Conservation (phyloP, 2,113 vertebrate genomes). For the Semnornis frantzii region DNA sequence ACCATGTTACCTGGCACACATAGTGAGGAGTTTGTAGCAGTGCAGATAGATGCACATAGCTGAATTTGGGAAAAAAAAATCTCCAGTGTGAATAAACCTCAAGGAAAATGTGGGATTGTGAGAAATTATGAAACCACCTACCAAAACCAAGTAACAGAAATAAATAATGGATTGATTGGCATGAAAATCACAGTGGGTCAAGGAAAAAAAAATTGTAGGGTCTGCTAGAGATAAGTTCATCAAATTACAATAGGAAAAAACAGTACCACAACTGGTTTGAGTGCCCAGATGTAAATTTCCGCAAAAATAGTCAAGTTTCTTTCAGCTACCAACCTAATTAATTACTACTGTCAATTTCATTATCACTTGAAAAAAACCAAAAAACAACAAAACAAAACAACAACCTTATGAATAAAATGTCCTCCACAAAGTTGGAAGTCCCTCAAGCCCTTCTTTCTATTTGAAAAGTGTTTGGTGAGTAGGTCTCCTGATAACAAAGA, state of each 20-base stretch:
- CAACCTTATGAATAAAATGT: constrained; percentile 18
- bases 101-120: not conserved
- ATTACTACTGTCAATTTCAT: not conserved
- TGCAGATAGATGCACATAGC: not conserved
- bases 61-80: not conserved
- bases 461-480: not conserved
- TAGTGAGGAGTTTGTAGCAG: not conserved
- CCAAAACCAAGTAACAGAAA: not conserved
- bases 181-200: not conserved
- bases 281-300: not conserved
- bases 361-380: not conserved
- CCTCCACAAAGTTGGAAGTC: not conserved
- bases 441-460: not conserved
- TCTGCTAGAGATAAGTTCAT: not conserved
- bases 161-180: not conserved
- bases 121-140: not conserved
- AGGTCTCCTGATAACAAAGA: constrained; percentile 18
- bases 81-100: not conserved
- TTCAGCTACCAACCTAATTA: constrained; percentile 19
- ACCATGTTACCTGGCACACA: not conserved
- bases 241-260: not conserved
- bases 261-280: not conserved
- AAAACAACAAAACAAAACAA: too few species aligned
- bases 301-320: not conserved
- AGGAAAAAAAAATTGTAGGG: not conserved